Evolutionary conservation across 2,888 invertebrate species (phyloP).

Genomic region (Sabellastarte sp.): DNA sequence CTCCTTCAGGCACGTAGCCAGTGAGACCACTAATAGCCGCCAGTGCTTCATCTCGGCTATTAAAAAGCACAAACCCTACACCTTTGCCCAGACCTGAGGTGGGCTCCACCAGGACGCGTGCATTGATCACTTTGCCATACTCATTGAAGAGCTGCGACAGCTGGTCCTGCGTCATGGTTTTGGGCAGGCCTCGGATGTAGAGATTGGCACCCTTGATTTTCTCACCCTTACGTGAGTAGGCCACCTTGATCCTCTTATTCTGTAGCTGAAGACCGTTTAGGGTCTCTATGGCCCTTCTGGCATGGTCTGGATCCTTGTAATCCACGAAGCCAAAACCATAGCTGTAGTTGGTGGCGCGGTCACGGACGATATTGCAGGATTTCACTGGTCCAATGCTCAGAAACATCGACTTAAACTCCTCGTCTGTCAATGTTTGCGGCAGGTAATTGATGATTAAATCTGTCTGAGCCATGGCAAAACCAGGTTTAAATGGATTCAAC

Average conservation of each 20-base stretch:
- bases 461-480: too few relatives aligned
- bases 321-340: slow-evolving; percentile 96
- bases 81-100: slow-evolving; percentile 83
- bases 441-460: slow-evolving; percentile 94
- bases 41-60: slow-evolving; percentile 62
- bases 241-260: slow-evolving; percentile 90
- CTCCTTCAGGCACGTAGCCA: slow-evolving; percentile 22
- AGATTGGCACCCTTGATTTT: slow-evolving; percentile 91
- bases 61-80: slow-evolving; percentile 81
- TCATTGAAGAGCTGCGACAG: slow-evolving; percentile 82
- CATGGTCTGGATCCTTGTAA: slow-evolving; percentile 81
- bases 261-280: slow-evolving; percentile 85
- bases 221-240: slow-evolving; percentile 87
- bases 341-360: slow-evolving; percentile 79
- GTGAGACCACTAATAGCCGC: slow-evolving; percentile 21
- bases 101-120: slow-evolving; percentile 85
- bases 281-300: slow-evolving; percentile 79
- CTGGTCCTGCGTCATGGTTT: slow-evolving; percentile 68
- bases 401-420: slow-evolving; percentile 85
- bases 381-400: slow-evolving; percentile 84
- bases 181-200: slow-evolving; percentile 86
- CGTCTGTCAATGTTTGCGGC: slow-evolving; percentile 89
- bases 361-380: slow-evolving; percentile 74
- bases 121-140: slow-evolving; percentile 88
- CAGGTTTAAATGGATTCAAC: too few relatives aligned